Conservation (phyloP, 2,797 vertebrate genomes). For the Allobates femoralis region DNA sequence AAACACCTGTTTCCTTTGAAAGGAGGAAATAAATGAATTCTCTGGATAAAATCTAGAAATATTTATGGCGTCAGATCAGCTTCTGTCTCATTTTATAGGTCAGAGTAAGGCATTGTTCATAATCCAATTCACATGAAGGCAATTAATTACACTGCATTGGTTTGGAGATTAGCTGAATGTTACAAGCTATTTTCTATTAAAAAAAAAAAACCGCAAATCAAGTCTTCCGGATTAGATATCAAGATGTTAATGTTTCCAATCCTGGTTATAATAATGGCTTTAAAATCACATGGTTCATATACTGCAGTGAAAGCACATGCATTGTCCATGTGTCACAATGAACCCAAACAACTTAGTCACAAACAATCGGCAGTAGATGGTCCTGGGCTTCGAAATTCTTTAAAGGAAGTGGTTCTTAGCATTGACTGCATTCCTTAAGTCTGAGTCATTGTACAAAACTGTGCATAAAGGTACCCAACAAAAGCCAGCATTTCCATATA, state of each 20-base stretch:
- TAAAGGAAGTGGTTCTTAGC: constrained; percentile 23
- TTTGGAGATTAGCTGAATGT: not conserved
- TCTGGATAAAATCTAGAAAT: constrained; percentile 34
- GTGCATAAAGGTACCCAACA: not conserved
- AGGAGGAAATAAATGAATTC: constrained; percentile 26
- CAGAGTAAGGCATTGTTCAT: not conserved
- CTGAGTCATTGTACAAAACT: constrained; percentile 20
- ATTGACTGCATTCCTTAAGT: constrained; percentile 4
- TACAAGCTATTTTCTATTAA: not conserved
- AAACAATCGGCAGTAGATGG: not conserved
- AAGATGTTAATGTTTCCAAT: not conserved
- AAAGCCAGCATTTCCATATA: not conserved
- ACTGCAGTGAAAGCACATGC: not conserved
- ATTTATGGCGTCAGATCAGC: not conserved
- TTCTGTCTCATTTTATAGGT: not conserved
- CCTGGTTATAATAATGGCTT: not conserved
- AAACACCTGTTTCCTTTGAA: constrained; percentile 61
- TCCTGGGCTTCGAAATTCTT: not conserved
- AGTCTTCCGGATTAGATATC: not conserved
- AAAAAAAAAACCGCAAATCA: not conserved
- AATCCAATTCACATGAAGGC: not conserved
- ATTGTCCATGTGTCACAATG: constrained; percentile 22
- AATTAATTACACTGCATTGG: not conserved
- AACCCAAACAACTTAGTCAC: not conserved
- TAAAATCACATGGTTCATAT: not conserved